A percentile compares a stretch with the other conserved stretches of the same genome.
Conservation (phyloP, 2,888 invertebrate species). For the Aproaerema taeniolella region DNA sequence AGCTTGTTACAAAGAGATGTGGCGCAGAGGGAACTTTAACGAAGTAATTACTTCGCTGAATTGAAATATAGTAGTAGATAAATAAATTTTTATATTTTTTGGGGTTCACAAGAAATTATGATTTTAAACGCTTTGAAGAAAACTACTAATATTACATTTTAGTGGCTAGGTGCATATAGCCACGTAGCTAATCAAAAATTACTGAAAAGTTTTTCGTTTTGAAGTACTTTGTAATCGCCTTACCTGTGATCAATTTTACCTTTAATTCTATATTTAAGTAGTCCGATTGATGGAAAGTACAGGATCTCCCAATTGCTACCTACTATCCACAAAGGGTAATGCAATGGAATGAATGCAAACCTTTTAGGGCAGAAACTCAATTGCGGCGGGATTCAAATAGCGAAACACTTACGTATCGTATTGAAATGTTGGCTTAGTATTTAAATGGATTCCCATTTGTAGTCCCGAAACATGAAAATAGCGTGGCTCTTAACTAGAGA, state of each 20-base stretch:
- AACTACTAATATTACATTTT: no score
- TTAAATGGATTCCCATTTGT: constrained; percentile 78
- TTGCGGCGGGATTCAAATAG: constrained; percentile 16
- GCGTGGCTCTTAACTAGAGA: constrained; percentile 73
- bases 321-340: no score
- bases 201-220: no score
- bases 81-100: background rate
- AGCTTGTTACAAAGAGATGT: constrained; percentile 47
- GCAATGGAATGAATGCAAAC: constrained; percentile 7
- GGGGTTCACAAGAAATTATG: no score
- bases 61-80: background rate
- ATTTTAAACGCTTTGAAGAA: no score
- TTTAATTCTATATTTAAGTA: no score
- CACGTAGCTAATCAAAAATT: no score
- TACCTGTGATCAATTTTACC: no score
- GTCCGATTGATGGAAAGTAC: no score
- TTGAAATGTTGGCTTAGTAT: constrained; percentile 74
- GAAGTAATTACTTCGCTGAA: constrained; percentile 18
- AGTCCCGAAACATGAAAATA: constrained; percentile 75
- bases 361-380: constrained; percentile 8
- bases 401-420: constrained; percentile 52
- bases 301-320: no score
- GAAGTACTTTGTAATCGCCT: no score
- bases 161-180: no score
- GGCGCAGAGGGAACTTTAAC: constrained; percentile 24